Base-by-base conservation (phyloP, 2,797 vertebrate genomes). In the Coreius guichenoti region DNA sequence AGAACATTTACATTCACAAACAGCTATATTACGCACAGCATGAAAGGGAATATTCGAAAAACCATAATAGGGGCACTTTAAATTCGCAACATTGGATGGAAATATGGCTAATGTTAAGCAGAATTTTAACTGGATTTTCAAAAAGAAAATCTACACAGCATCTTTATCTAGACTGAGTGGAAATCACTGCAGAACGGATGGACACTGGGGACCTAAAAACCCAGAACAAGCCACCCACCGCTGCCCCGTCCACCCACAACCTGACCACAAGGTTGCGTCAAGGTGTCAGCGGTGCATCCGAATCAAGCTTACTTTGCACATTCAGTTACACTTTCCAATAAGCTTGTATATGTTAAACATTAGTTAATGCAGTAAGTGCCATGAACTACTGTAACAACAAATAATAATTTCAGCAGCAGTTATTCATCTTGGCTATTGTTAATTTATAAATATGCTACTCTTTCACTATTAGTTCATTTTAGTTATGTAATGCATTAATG, bases 201-300 rank as follows among this genome's bases (percentile, higher is more conserved):
- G 82, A 86, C 45, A 26, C 61, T 65, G 58, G 77, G 69, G 88
- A 89, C 83, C 77, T 87, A 83, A 86, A 90, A 84, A 12, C 5
- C 68, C 78, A 69, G 75, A 82, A 80, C 45, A 82, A 85, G 73
- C 49, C 83, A 54, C 77, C 87, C 67, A 63, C 65, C 56, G 5
- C 2, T 81, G 67, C 31, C 45, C 19, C 77, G 76, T 86, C 85
- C 86, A 86, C 86, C 83, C 86, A 86, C 83, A 58, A 47, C 76
- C 80, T 83, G 54, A 86, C 63, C 26, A 43, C 79, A 83, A 26
- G 58, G 39, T 80, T 81, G 69, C 43, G 29, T 65, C 76, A 33
- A 82, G 51, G 36, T 87, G 61, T 87, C 49, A 79, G 73, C 11
- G 11, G 54, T 49, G 33, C 61, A 54, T 77, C 45, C 19, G 8